phyloP scores from a whole-genome alignment of 1,140 invertebrate genomes.

The Aphaenogaster ashmeadi region DNA sequence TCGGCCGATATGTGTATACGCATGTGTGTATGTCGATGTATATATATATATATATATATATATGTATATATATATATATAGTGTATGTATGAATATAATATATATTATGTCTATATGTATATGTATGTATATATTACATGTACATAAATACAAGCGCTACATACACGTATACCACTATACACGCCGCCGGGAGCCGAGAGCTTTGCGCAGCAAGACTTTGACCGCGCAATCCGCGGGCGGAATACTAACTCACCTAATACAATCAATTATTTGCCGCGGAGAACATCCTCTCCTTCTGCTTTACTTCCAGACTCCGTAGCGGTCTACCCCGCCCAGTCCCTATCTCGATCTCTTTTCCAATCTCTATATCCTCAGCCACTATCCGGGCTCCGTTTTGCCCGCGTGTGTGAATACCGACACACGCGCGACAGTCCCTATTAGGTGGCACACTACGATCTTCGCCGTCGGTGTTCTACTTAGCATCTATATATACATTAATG shows the following conservation, averaged over 20 bases:
- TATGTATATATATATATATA: not conserved
- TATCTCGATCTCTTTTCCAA: conserved; percentile 73
- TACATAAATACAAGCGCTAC: not conserved
- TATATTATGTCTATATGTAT: too few species aligned
- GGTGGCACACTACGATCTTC: not conserved
- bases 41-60: not conserved
- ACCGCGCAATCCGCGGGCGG: conserved; percentile 80
- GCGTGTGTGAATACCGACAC: conserved; percentile 45
- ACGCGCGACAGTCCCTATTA: not conserved
- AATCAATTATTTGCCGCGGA: conserved; percentile 85
- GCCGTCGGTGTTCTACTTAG: conserved; percentile 18
- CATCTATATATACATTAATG: conserved; percentile 27
- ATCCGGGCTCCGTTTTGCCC: not conserved
- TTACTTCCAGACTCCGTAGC: conserved; percentile 78
- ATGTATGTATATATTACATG: not conserved
- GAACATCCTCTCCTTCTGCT: conserved; percentile 82
- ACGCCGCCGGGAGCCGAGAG: conserved; percentile 61
- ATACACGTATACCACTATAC: conserved; percentile 24
- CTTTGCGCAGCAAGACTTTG: conserved; percentile 74
- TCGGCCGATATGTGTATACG: not conserved
- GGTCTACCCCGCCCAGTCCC: conserved; percentile 54
- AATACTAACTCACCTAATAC: conserved; percentile 86
- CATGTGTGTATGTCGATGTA: not conserved
- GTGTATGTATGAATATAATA: not conserved
- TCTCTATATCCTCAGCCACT: conserved; percentile 40